A percentile compares a stretch with the other conserved stretches of the same genome.
Evolutionary conservation across 1,140 invertebrate genomes (phyloP).

Genomic region (Platorchestia sp.): DNA sequence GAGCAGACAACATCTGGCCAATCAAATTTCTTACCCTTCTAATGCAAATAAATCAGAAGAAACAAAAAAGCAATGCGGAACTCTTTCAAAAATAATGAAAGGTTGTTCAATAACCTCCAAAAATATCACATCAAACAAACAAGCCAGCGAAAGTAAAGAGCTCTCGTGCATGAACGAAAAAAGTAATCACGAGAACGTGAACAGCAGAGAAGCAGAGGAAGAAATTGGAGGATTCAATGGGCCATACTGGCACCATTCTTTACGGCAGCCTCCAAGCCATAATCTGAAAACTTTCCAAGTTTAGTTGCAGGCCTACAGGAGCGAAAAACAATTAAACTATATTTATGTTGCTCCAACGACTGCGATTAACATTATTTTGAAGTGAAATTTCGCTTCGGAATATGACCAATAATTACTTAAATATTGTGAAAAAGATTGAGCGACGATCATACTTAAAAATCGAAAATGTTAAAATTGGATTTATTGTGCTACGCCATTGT

Average conservation of each 20-base stretch:
- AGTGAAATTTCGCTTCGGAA: no score
- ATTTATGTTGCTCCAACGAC: background rate
- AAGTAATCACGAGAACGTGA: background rate
- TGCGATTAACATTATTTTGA: background rate
- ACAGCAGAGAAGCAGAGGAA: background rate
- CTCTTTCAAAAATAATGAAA: background rate
- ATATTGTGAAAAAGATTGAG: background rate
- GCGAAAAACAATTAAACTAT: background rate
- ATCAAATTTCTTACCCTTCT: background rate
- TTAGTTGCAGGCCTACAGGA: background rate
- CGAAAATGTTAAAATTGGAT: background rate
- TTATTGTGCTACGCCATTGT: background rate
- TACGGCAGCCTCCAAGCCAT: background rate
- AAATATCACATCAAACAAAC: background rate
- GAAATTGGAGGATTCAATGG: background rate
- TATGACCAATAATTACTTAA: no score
- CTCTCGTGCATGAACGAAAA: background rate
- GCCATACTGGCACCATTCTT: background rate
- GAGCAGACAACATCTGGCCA: background rate
- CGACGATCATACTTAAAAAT: background rate
- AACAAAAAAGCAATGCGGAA: background rate
- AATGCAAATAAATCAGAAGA: background rate
- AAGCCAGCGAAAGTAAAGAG: background rate
- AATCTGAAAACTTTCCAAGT: background rate
- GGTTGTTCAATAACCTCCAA: background rate